These are phyloP conservation scores for Drosophila kohkoa DNA, from an alignment of 1,140 invertebrate genomes.

Conservation along the genomic window DNA sequence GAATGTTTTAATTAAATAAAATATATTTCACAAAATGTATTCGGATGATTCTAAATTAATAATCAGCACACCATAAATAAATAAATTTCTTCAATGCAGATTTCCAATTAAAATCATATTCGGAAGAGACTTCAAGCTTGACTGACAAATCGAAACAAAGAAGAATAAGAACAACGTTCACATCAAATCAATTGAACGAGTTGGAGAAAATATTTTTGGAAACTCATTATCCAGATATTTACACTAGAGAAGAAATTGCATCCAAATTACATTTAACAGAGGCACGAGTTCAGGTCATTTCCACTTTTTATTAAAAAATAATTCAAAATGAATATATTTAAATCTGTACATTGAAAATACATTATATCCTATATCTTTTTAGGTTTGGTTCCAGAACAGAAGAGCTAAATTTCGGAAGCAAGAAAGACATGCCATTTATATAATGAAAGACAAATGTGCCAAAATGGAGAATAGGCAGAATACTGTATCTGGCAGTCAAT, in stretches of 20 bases:
- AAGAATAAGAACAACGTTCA: conserved; percentile 98
- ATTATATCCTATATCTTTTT: conserved; percentile 11
- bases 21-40: no score
- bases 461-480: conserved; percentile 65
- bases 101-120: conserved; percentile 64
- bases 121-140: conserved; percentile 90
- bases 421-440: conserved; percentile 73
- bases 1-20: no score
- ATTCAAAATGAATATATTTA: neutral
- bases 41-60: no score
- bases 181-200: conserved; percentile 98
- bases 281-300: conserved; percentile 96
- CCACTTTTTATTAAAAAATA: neutral
- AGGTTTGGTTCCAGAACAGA: conserved; percentile 76
- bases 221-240: conserved; percentile 99
- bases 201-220: conserved; percentile 98
- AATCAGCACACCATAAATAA: no score
- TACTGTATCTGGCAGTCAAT: conserved; percentile 48
- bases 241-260: conserved; percentile 99
- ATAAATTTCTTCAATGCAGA: conserved; percentile 35
- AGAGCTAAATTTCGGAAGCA: conserved; percentile 75
- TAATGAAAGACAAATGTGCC: conserved; percentile 71
- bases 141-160: conserved; percentile 97
- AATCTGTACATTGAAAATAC: neutral
- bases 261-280: conserved; percentile 99